Percentiles rank a stretch among this genome's conserved stretches.
These are phyloP conservation scores for Xestia xanthographa DNA, from an alignment of 2,888 invertebrate genomes.

Conservation along the genomic window DNA sequence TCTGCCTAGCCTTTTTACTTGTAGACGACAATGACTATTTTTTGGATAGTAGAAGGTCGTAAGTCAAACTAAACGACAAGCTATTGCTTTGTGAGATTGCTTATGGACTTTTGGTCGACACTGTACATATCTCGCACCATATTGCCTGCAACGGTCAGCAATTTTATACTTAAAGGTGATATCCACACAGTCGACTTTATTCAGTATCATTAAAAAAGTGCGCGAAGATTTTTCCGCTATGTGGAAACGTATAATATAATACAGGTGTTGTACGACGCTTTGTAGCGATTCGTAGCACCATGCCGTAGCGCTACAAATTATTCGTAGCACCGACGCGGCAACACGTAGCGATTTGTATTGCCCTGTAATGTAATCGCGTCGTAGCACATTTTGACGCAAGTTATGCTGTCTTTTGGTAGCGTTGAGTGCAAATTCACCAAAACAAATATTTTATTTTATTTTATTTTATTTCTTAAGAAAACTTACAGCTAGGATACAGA, in stretches of 20 bases:
- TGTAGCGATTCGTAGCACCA: not conserved
- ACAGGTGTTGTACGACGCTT: too few species aligned
- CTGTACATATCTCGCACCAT: too few species aligned
- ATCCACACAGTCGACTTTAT: not conserved
- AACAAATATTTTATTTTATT: not conserved
- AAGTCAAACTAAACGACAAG: too few species aligned
- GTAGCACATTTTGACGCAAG: not conserved
- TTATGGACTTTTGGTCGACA: too few species aligned
- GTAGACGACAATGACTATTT: too few species aligned
- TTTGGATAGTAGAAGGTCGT: too few species aligned
- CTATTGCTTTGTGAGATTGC: too few species aligned
- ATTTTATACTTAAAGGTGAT: not conserved
- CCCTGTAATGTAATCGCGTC: not conserved
- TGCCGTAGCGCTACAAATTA: not conserved
- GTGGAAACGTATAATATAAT: not conserved
- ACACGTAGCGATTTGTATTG: not conserved
- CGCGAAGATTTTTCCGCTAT: not conserved
- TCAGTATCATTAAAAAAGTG: not conserved
- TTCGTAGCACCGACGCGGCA: not conserved
- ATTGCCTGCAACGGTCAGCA: not conserved
- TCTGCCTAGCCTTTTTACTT: too few species aligned
- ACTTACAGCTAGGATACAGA: too few species aligned
- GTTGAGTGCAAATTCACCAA: not conserved
- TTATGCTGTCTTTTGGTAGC: not conserved
- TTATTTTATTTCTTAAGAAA: too few species aligned